Evolutionary conservation across 2,113 vertebrate genomes (phyloP), one percentile per base, ranked within the genome.

Genomic region (Zosterops japonicus): DNA sequence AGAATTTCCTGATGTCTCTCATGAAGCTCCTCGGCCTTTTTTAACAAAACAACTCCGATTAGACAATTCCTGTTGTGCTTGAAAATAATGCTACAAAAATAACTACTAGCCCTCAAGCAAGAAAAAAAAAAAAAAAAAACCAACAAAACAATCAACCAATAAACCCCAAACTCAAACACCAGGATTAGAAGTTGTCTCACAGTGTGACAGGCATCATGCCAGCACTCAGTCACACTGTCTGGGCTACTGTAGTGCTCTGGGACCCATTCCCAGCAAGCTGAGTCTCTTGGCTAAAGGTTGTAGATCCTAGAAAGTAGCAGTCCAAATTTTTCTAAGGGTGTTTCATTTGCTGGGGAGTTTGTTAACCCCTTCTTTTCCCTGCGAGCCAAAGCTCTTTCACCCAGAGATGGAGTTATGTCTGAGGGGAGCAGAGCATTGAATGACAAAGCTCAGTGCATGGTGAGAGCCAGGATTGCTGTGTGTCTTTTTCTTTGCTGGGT

Each of bases 31-130:
- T 84, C 44, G 82, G 61, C 41, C 11, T 49, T 90, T 92, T 74
- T 44, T 42, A 8, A 27, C 18, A 82, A 87, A 91, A 82, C 18
- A 78, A 29, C 36, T 87, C n/a, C 0, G 0, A 46, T 88, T 72
- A 89, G 55, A 94, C 46, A 61, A 16, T 50, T 86, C 33, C 46
- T 76, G 36, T 76, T 83, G 27, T 74, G 36, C 28, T 65, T 81
- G 59, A 94, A 95, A 89, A 83, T 28, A 57, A 41, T 53, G 27
- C 64, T 76, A 81, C 77, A 77, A 89, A 93, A 87, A 80, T 83
- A 64, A 68, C 42, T 36, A 64, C 64, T 35, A 80, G 36, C 15
- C 24, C 36, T 49, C 41, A 91, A 84, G 35, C 29, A 14, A 55
- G 46, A 35, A 56, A 60, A 44, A 49, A 47, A 33, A 36, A 36